Conservation (phyloP, 2,797 vertebrate species). For the Cyprinella venusta region DNA sequence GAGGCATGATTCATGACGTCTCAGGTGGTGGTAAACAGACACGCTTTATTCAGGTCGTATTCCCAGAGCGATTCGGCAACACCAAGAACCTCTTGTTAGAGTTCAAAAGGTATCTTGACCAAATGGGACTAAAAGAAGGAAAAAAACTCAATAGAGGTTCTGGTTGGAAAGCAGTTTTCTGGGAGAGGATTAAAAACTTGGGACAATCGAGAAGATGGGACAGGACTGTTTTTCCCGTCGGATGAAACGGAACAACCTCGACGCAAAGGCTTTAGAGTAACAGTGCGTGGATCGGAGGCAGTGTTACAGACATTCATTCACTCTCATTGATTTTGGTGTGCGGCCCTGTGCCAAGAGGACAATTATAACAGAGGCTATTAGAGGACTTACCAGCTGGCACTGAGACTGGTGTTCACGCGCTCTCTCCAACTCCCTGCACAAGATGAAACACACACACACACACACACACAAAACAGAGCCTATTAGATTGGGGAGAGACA, state of each 20-base stretch:
- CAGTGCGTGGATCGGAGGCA: slow-evolving; percentile 50
- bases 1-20: slow-evolving; percentile 22
- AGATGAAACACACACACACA: slow-evolving; percentile 60
- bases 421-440: slow-evolving; percentile 77
- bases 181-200: slow-evolving; percentile 6
- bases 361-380: slow-evolving; percentile 65
- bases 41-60: slow-evolving; percentile 13
- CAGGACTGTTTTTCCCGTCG: not conserved
- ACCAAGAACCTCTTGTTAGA: slow-evolving; percentile 3
- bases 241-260: slow-evolving; percentile 46
- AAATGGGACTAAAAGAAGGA: not conserved
- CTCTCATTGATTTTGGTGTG: slow-evolving; percentile 62
- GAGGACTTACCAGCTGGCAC: slow-evolving; percentile 72
- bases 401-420: slow-evolving; percentile 77
- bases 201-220: not conserved
- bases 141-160: slow-evolving; percentile 1
- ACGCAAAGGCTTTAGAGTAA: slow-evolving; percentile 35
- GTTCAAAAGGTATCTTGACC: slow-evolving; percentile 14
- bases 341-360: slow-evolving; percentile 60
- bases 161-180: slow-evolving; percentile 6
- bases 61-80: not conserved
- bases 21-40: slow-evolving; percentile 30
- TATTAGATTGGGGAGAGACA: slow-evolving; percentile 31
- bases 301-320: slow-evolving; percentile 62
- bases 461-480: slow-evolving; percentile 17